Evolutionary conservation across 2,113 vertebrate genomes (phyloP).

Genomic region (Salminus brasiliensis): DNA sequence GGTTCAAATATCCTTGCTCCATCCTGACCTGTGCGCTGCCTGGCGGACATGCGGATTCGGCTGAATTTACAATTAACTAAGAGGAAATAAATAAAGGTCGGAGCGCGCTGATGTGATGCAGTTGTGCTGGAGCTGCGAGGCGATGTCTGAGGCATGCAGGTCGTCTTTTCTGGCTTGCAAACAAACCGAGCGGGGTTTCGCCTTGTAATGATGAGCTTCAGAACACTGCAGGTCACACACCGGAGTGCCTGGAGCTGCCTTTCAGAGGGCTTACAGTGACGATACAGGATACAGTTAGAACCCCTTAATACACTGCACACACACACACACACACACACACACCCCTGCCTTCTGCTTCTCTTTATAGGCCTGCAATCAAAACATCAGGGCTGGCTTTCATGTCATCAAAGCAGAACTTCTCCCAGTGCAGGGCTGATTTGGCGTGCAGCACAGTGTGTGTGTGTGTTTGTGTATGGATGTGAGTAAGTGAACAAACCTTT

Average conservation of each 20-base stretch:
- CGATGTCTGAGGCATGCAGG: neutral
- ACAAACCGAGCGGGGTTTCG: neutral
- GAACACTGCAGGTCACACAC: neutral
- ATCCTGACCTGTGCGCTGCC: slow-evolving; percentile 41
- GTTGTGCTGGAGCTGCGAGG: neutral
- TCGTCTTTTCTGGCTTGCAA: neutral
- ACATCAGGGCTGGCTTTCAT: slow-evolving; percentile 41
- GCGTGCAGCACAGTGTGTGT: neutral
- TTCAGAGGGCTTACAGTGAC: neutral
- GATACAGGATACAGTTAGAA: neutral
- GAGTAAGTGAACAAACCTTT: neutral
- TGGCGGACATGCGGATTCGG: slow-evolving; percentile 12
- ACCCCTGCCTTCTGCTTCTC: neutral
- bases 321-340: slow-evolving; percentile 30
- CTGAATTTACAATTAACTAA: slow-evolving; percentile 1
- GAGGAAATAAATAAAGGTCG: slow-evolving; percentile 24
- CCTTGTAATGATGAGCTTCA: neutral
- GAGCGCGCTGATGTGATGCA: slow-evolving; percentile 8
- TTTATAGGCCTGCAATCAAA: slow-evolving; percentile 42
- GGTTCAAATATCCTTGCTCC: slow-evolving; percentile 38
- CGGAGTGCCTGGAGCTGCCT: neutral
- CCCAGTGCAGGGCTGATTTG: neutral
- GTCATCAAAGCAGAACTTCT: slow-evolving; percentile 39
- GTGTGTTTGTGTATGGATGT: neutral
- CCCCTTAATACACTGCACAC: neutral